phyloP scores from a whole-genome alignment of 2,888 invertebrate species.

The Stenodema calcarata region DNA sequence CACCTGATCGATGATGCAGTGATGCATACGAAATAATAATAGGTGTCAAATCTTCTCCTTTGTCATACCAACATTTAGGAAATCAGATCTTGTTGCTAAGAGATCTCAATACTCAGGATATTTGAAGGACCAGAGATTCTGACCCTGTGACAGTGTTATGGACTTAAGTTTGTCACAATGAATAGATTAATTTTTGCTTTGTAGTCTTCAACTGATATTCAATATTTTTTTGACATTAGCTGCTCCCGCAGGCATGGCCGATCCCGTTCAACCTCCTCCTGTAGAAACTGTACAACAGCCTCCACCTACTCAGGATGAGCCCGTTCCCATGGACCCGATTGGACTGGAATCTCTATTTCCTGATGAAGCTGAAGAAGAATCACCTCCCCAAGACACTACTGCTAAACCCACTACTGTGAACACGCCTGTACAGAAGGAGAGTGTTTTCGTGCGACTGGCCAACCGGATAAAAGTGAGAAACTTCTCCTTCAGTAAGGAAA shows the following conservation, averaged over 20 bases:
- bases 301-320: slow-evolving; percentile 33
- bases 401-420: slow-evolving; percentile 59
- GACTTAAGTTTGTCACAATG: no score
- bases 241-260: neutral
- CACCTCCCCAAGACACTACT: slow-evolving; percentile 60
- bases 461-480: slow-evolving; percentile 87
- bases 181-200: neutral
- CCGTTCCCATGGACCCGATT: slow-evolving; percentile 50
- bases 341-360: slow-evolving; percentile 57
- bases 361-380: slow-evolving; percentile 56
- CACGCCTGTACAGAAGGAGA: slow-evolving; percentile 76
- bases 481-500: no score
- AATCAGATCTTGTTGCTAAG: no score
- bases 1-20: no score
- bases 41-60: no score
- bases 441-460: slow-evolving; percentile 92
- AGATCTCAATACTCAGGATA: no score
- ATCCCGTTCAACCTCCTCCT: neutral
- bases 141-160: no score
- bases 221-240: neutral
- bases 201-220: neutral
- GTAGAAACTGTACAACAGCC: slow-evolving; percentile 15
- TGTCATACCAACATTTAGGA: no score
- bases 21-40: no score
- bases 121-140: no score